Percentiles rank a stretch among this genome's conserved stretches.
These are phyloP conservation scores for Cepaea nemoralis DNA, from an alignment of 1,140 invertebrate genomes.

Conservation along the genomic window DNA sequence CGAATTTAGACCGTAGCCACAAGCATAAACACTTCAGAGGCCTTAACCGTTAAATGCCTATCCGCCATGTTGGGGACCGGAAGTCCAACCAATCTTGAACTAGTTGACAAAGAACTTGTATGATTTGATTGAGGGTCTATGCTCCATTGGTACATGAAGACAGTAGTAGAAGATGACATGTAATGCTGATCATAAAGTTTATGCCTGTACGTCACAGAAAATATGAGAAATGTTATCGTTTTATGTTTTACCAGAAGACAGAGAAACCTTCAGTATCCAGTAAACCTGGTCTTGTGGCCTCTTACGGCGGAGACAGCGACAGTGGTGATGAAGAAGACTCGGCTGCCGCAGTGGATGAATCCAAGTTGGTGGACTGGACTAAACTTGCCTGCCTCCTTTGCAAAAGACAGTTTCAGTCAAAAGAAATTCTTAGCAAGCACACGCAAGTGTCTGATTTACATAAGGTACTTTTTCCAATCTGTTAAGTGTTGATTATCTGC, in stretches of 20 bases:
- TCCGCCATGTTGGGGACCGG: no score
- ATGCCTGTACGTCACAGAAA: no score
- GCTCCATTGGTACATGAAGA: no score
- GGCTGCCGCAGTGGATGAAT: conserved; percentile 69
- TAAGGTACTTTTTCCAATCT: conserved; percentile 74
- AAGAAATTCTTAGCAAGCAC: conserved; percentile 91
- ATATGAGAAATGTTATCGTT: no score
- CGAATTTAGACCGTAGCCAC: no score
- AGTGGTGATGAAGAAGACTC: conserved; percentile 73
- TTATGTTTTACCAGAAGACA: not conserved
- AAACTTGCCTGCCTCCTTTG: conserved; percentile 97
- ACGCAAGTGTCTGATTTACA: conserved; percentile 94
- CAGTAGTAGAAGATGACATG: no score
- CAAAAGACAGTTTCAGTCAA: conserved; percentile 92
- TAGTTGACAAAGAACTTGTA: no score
- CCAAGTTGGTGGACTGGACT: conserved; percentile 83
- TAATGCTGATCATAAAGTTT: no score
- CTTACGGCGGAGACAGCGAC: conserved; percentile 81
- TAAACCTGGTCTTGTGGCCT: conserved; percentile 78
- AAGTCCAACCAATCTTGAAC: no score
- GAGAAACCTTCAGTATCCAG: not conserved
- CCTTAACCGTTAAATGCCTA: no score
- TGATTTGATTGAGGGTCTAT: no score
- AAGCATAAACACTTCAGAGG: no score
- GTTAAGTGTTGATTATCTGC: not conserved